Percentiles rank a stretch among this genome's conserved stretches.
Conservation (phyloP, 2,888 invertebrate genomes). For the Tortrix viridana region DNA sequence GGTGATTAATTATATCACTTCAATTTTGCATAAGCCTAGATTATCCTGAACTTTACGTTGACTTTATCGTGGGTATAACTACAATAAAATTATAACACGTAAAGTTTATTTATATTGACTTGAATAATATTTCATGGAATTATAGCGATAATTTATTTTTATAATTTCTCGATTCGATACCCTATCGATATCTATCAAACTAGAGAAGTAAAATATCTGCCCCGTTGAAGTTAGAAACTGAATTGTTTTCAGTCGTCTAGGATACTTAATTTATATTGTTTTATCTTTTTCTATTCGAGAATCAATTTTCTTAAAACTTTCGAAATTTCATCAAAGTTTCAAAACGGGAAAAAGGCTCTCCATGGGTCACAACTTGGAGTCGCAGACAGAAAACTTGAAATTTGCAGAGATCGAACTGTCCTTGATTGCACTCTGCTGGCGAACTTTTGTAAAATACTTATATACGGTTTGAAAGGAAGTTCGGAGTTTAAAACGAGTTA, state of each 20-base stretch:
- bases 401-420: slow-evolving; percentile 63
- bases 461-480: slow-evolving; percentile 45
- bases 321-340: slow-evolving; percentile 69
- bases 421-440: slow-evolving; percentile 72
- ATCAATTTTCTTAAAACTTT: slow-evolving; percentile 66
- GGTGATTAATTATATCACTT: too few species aligned
- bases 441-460: slow-evolving; percentile 67
- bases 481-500: slow-evolving; percentile 40
- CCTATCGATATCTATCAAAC: too few species aligned
- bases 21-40: too few species aligned
- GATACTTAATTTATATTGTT: slow-evolving; percentile 24
- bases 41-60: too few species aligned
- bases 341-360: slow-evolving; percentile 62
- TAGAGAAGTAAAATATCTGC: too few species aligned
- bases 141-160: too few species aligned
- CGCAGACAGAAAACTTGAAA: slow-evolving; percentile 61
- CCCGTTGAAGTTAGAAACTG: neutral
- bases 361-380: slow-evolving; percentile 66
- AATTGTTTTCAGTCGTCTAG: neutral
- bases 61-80: too few species aligned
- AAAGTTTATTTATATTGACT: too few species aligned
- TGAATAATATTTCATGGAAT: too few species aligned
- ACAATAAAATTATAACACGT: too few species aligned
- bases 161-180: too few species aligned
- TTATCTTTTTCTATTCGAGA: slow-evolving; percentile 50